These are phyloP conservation scores for Trogon surrucura DNA, from an alignment of 2,113 vertebrate species.

Conservation along the genomic window DNA sequence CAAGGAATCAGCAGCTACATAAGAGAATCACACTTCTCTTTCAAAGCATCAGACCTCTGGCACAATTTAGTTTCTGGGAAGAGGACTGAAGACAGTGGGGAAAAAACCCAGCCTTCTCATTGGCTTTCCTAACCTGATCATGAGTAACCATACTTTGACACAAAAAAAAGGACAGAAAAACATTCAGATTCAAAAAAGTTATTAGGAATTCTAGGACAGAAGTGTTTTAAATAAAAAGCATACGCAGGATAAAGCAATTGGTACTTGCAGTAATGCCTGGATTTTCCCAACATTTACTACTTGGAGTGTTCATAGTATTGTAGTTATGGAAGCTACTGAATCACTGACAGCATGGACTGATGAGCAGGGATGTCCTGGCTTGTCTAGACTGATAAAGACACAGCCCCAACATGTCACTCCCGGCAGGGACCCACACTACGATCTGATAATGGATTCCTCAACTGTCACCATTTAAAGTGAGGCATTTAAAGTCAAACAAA, in stretches of 20 bases:
- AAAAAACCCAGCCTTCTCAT: neutral
- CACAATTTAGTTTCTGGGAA: neutral
- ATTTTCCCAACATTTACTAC: neutral
- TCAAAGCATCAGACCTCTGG: neutral
- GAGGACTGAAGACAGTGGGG: neutral
- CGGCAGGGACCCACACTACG: neutral
- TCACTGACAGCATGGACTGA: neutral
- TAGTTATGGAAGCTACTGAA: neutral
- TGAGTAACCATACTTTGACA: neutral
- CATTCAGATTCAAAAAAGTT: neutral
- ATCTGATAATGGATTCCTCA: neutral
- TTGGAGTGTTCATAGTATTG: neutral
- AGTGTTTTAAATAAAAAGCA: neutral
- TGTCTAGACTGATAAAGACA: neutral
- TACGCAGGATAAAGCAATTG: neutral
- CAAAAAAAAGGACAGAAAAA: neutral
- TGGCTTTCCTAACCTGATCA: neutral
- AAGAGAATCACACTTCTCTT: neutral
- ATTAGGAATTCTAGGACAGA: neutral
- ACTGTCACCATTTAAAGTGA: neutral
- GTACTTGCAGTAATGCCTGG: neutral
- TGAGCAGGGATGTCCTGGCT: neutral
- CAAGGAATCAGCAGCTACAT: neutral
- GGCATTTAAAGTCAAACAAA: conserved; percentile 14
- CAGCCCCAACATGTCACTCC: neutral